phyloP scores from a whole-genome alignment of 2,113 vertebrate species.

The Lamprotornis superbus region DNA sequence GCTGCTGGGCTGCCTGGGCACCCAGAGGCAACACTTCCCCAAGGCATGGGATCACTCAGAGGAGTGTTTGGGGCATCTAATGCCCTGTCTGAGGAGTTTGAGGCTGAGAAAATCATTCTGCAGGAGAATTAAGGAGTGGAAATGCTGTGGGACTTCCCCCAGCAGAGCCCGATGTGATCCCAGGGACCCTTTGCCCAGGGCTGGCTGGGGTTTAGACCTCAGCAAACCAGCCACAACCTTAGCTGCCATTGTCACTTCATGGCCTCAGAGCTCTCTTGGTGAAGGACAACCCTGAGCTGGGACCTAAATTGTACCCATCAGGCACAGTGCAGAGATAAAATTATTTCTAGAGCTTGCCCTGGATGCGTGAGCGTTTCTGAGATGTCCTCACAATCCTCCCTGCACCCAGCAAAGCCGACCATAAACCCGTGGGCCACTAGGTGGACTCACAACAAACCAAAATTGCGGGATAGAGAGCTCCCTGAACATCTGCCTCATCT shows the following conservation, averaged over 20 bases:
- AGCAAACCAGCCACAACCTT: not conserved
- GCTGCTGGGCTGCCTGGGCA: not conserved
- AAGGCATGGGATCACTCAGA: not conserved
- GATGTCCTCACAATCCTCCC: not conserved
- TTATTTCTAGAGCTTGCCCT: not conserved
- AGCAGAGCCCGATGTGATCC: not conserved
- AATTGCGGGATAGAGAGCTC: not conserved
- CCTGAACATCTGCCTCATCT: accelerated
- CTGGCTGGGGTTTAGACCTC: not conserved
- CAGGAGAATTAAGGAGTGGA: not conserved
- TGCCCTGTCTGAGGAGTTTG: not conserved
- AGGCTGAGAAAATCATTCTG: not conserved
- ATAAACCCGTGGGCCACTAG: not conserved
- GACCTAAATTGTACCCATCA: not conserved
- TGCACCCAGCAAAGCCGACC: not conserved
- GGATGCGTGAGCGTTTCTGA: not conserved
- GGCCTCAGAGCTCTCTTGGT: not conserved
- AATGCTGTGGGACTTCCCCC: not conserved
- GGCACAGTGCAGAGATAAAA: not conserved
- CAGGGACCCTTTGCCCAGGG: not conserved
- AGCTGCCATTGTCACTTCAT: not conserved
- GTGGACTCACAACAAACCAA: not conserved
- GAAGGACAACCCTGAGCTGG: accelerated
- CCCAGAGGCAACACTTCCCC: accelerated
- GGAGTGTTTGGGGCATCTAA: not conserved